Evolutionary conservation across 2,888 invertebrate species (phyloP), one percentile per base, ranked within the genome.

Genomic region (Thymelicus lineola): DNA sequence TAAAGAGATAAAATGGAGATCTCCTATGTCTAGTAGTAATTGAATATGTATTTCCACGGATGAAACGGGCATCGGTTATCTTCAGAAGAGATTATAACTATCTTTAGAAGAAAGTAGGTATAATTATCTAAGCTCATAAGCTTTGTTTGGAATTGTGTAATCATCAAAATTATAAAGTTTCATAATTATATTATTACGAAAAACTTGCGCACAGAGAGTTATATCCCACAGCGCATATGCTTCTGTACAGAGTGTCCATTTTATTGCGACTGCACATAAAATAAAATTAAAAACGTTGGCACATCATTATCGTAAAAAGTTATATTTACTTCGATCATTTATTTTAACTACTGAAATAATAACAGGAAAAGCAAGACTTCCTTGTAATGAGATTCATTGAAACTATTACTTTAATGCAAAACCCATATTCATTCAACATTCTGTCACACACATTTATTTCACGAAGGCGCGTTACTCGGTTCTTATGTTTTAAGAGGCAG

Each of bases 351-450:
- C 53, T 53, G 57, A 57, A 57, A 36, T 57, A 36, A 36, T 53
- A 53, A 53, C 53, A 53, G 36, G 57, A 57, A 36, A n/a, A 35
- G 36, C 57, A 57, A 57, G 57, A 35, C 17, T 57, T 7, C 53
- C 17, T 20, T 20, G 53, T 53, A 53, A 53, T 53, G 53, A 36
- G 57, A 57, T 57, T 57, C 57, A 53, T 64, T 53, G 38, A 17
- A 63, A 48, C 50, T 53, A 42, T 60, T 48, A 59, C 46, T 58
- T 66, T 59, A 42, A 66, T 20, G 59, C 59, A 10, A 48, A 50
- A 66, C 50, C 66, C 59, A 66, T 66, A 36, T 66, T 28, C 66
- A 60, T 48, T 62, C 50, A 62, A 62, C 62, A n/a, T 46, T 61
- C 46, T 15, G 48, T 48, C 62, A 17, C 36, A 50, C 36, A 36